These are phyloP conservation scores for Sinotaia quadrata DNA, from an alignment of 2,888 invertebrate species.

Conservation along the genomic window DNA sequence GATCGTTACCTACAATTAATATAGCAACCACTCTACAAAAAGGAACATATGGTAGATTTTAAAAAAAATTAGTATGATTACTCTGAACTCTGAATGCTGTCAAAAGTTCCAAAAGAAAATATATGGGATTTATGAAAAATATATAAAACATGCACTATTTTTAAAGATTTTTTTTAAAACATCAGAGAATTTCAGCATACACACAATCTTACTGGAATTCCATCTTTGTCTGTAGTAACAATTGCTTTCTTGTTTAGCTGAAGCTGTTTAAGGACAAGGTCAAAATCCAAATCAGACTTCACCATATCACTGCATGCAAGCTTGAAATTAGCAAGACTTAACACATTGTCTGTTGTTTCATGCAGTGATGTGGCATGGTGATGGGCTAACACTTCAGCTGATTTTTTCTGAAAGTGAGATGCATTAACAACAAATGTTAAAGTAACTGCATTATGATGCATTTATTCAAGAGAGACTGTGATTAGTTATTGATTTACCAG, in stretches of 20 bases:
- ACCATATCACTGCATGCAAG: slow-evolving; percentile 20
- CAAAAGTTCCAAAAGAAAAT: too few relatives aligned
- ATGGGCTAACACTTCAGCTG: slow-evolving; percentile 20
- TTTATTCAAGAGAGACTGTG: too few relatives aligned
- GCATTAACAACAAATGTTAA: too few relatives aligned
- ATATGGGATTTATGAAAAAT: too few relatives aligned
- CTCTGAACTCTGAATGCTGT: too few relatives aligned
- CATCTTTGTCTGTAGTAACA: slow-evolving; percentile 26
- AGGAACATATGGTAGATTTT: too few relatives aligned
- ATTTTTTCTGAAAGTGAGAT: slow-evolving; percentile 34
- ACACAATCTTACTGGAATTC: slow-evolving; percentile 34
- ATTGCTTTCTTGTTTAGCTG: slow-evolving; percentile 34
- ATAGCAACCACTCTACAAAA: too few relatives aligned
- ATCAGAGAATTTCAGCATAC: background rate
- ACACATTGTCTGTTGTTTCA: slow-evolving; percentile 31
- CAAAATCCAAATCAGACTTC: slow-evolving; percentile 30
- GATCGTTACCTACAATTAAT: too few relatives aligned
- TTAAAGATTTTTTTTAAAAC: background rate
- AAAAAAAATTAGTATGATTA: too few relatives aligned
- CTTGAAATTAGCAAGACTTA: slow-evolving; percentile 28
- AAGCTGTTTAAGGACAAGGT: slow-evolving; percentile 37
- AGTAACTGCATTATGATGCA: too few relatives aligned
- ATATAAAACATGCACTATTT: too few relatives aligned
- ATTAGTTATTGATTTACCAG: too few relatives aligned
- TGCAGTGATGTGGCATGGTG: slow-evolving; percentile 29